Evolutionary conservation across 2,113 vertebrate genomes (phyloP).

Genomic region (Gulo gulo): DNA sequence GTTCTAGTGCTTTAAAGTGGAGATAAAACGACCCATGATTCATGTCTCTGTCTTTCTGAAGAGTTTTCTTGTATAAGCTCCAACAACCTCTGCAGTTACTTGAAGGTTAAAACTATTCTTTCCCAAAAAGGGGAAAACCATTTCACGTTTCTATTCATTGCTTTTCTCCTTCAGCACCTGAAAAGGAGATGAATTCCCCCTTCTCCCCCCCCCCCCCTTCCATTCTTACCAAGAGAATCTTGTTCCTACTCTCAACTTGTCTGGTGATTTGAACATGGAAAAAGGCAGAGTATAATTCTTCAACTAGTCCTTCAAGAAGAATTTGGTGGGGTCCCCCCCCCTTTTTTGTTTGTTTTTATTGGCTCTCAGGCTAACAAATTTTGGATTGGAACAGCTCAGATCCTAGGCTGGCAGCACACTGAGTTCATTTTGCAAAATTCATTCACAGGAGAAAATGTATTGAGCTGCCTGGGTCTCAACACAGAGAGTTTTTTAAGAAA

Average conservation of each 20-base stretch:
- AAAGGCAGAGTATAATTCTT: constrained; percentile 59
- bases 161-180: constrained; percentile 72
- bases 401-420: constrained; percentile 65
- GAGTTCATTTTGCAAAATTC: constrained; percentile 80
- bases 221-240: constrained; percentile 52
- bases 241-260: constrained; percentile 73
- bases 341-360: constrained; percentile 49
- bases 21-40: constrained; percentile 73
- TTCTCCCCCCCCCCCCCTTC: background rate
- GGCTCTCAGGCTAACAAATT: constrained; percentile 70
- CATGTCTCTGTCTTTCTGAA: constrained; percentile 73
- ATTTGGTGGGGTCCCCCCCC: background rate
- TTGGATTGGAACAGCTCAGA: constrained; percentile 70
- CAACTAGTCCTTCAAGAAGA: constrained; percentile 64
- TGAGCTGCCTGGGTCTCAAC: constrained; percentile 64
- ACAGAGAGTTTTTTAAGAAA: constrained; percentile 43
- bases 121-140: constrained; percentile 69
- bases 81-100: constrained; percentile 74
- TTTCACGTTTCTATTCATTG: constrained; percentile 68
- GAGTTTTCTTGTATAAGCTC: constrained; percentile 68
- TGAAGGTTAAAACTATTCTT: constrained; percentile 80
- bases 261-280: background rate
- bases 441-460: constrained; percentile 76
- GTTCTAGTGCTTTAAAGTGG: constrained; percentile 69
- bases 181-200: background rate